Evolutionary conservation across 2,888 invertebrate species (phyloP).

Genomic region (Desoria tigrina): DNA sequence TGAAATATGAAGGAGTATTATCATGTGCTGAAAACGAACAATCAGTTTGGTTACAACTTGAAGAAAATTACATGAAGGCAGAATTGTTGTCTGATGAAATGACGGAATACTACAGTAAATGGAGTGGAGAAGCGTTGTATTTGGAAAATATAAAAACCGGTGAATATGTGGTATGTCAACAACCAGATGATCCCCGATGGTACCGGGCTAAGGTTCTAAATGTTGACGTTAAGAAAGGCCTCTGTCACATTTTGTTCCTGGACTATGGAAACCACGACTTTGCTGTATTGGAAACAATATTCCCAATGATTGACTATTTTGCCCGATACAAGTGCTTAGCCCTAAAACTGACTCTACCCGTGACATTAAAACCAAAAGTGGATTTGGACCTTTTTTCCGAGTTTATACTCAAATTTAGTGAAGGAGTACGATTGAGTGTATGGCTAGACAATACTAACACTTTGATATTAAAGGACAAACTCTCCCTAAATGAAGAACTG

Average conservation of each 20-base stretch:
- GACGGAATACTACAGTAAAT: background rate
- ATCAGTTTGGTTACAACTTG: slow-evolving; percentile 6
- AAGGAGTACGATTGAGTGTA: no score
- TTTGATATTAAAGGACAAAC: no score
- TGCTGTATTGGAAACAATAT: no score
- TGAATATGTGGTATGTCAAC: background rate
- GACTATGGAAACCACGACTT: slow-evolving; percentile 13
- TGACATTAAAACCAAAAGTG: no score
- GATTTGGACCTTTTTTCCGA: no score
- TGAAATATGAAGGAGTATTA: background rate
- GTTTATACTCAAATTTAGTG: no score
- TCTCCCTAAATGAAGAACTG: no score
- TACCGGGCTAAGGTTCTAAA: background rate
- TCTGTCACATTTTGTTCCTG: background rate
- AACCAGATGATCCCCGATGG: background rate
- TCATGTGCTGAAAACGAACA: slow-evolving; percentile 1
- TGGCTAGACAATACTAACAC: no score
- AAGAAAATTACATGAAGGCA: background rate
- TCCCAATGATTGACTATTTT: no score
- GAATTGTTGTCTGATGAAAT: slow-evolving; percentile 2
- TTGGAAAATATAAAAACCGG: background rate
- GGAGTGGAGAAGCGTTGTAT: background rate
- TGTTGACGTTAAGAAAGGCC: no score
- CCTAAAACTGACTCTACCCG: no score
- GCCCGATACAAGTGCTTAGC: no score